Base-by-base conservation (phyloP, 2,888 invertebrate genomes). In the Uloborus plumipes region DNA sequence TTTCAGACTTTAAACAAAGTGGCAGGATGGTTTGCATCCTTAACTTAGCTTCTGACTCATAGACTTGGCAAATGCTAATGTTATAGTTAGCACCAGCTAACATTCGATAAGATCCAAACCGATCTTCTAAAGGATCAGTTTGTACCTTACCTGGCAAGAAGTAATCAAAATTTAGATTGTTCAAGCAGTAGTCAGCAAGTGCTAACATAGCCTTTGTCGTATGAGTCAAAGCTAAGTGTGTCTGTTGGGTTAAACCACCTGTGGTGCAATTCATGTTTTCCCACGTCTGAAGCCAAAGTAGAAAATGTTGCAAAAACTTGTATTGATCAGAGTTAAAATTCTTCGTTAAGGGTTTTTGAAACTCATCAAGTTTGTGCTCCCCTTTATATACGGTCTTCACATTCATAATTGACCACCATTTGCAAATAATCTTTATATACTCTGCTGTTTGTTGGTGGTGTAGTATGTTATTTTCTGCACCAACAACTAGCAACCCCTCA, bases 371-470 rank as follows among this genome's bases (percentile, higher is more conserved):
- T 18, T 65, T 65, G 47, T 65, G 65, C 47, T 11, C 39, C 15
- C 65, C 65, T 39, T 65, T 65, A n/a, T 14, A 20, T 18, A 49
- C 18, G 47, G 47, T 31, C 18, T 65, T 65, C 1, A 65, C 65
- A 65, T 65, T 65, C 65, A 65, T 65, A 9, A 65, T 15, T 31
- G 39, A 39, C 65, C 65, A 65, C 65, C 65, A 65, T 20, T 65
- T 65, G 39, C 18, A 39, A 65, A 65, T 65, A 47, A 65, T 31
- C 6, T 39, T 47, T n/a, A 65, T 31, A 18, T 2, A 65, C 13
- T 65, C 39, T n/a, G 47, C 65, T 11, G 65, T 65, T 16, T 65
- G n/a, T n/a, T n/a, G 47, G 16, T 65, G 2, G 47, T 65, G 49
- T 18, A 47, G 31, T 31, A 31, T 31, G 31, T 31, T 31, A 31